phyloP scores from a whole-genome alignment of 1,140 invertebrate species.

The Apis cerana region DNA sequence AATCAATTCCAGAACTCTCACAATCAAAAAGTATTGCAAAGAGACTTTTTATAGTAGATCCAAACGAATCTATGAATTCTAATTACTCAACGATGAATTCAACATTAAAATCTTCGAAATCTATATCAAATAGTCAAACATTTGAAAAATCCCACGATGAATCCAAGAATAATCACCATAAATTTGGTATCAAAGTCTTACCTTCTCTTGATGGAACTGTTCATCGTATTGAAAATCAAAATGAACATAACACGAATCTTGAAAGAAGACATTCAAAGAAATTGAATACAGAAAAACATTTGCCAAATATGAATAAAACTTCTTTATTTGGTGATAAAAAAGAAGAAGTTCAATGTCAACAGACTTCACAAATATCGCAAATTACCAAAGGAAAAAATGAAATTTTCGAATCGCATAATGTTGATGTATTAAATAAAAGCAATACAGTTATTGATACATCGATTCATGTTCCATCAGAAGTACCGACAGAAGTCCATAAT shows the following conservation, averaged over 20 bases:
- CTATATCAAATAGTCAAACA: slow-evolving; percentile 67
- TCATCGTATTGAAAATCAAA: slow-evolving; percentile 79
- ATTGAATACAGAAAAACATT: slow-evolving; percentile 63
- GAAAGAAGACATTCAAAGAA: slow-evolving; percentile 77
- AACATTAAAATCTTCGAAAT: slow-evolving; percentile 75
- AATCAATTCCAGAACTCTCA: slow-evolving; percentile 85
- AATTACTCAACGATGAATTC: slow-evolving; percentile 80
- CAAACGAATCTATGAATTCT: slow-evolving; percentile 76
- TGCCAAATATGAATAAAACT: slow-evolving; percentile 8
- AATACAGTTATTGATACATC: slow-evolving; percentile 38
- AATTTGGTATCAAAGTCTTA: slow-evolving; percentile 87
- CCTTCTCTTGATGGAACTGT: slow-evolving; percentile 77
- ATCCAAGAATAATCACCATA: slow-evolving; percentile 76
- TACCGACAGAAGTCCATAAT: slow-evolving; percentile 87
- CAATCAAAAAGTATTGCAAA: slow-evolving; percentile 79
- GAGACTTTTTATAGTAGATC: slow-evolving; percentile 79
- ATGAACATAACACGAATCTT: slow-evolving; percentile 79
- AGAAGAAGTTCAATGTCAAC: slow-evolving; percentile 28
- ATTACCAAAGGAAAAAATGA: not conserved
- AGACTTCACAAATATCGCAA: not conserved
- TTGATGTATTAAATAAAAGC: slow-evolving; percentile 61
- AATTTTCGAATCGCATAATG: slow-evolving; percentile 36
- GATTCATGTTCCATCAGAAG: slow-evolving; percentile 71
- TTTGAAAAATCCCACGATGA: slow-evolving; percentile 73
- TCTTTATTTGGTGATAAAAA: not conserved